Conservation (phyloP, 2,113 vertebrate species). For the Lethenteron reissneri region DNA sequence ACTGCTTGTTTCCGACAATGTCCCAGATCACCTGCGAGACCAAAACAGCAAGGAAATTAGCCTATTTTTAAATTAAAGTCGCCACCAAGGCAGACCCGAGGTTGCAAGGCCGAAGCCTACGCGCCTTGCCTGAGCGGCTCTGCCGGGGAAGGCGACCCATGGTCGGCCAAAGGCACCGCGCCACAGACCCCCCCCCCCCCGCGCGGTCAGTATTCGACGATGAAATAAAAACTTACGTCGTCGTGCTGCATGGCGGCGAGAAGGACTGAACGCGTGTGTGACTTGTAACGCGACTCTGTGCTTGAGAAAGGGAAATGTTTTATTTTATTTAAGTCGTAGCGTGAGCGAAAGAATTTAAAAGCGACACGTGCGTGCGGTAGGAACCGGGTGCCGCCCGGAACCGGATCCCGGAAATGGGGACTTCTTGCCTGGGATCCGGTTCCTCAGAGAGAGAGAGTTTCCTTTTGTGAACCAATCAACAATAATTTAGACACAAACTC, state of each 20-base stretch:
- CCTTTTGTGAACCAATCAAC: too few relatives aligned
- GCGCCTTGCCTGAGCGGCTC: not conserved
- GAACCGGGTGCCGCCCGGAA: too few relatives aligned
- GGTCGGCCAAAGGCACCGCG: not conserved
- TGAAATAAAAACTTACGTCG: not conserved
- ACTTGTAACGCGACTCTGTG: too few relatives aligned
- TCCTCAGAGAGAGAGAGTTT: too few relatives aligned
- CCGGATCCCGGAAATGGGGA: too few relatives aligned
- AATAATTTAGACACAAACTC: too few relatives aligned
- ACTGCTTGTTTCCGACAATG: conserved; percentile 56
- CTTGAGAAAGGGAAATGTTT: too few relatives aligned
- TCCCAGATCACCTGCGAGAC: conserved; percentile 62
- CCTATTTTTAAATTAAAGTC: not conserved
- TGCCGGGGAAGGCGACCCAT: not conserved
- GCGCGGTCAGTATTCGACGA: not conserved
- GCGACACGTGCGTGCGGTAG: too few relatives aligned
- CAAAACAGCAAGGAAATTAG: conserved; percentile 4
- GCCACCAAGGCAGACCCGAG: not conserved
- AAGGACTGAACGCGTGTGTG: too few relatives aligned
- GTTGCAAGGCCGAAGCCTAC: not conserved
- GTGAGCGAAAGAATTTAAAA: too few relatives aligned
- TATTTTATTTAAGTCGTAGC: too few relatives aligned
- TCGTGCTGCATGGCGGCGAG: not conserved
- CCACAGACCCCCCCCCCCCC: not conserved
- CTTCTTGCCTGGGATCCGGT: too few relatives aligned